Percentiles rank a stretch among this genome's conserved stretches.
These are phyloP conservation scores for Lasioglossum albipes DNA, from an alignment of 1,140 invertebrate species.

Conservation along the genomic window DNA sequence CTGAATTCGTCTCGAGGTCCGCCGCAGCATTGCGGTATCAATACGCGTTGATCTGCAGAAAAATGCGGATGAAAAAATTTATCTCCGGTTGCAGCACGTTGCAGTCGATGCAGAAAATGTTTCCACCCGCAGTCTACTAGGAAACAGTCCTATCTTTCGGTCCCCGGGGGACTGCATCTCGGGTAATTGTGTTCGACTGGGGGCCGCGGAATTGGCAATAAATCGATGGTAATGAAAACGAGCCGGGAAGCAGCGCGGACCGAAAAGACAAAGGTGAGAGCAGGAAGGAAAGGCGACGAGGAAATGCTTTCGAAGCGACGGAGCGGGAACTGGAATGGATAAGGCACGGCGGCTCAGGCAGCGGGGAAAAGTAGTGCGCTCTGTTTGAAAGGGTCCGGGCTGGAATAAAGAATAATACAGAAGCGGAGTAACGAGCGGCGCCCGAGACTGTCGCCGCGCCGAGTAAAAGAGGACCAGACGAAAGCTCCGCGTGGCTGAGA, in stretches of 20 bases:
- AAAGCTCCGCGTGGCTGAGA: conserved; percentile 38
- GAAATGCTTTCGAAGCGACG: background rate
- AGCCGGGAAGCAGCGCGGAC: background rate
- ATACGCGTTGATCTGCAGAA: too few relatives aligned
- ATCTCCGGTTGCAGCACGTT: too few relatives aligned
- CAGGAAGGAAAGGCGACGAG: background rate
- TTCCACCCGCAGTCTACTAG: too few relatives aligned
- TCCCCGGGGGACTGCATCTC: too few relatives aligned
- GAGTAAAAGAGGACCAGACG: background rate
- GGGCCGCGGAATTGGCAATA: background rate
- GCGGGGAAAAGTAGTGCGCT: background rate
- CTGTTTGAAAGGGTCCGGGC: conserved; percentile 17
- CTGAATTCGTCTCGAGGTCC: too few relatives aligned
- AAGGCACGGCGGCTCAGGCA: background rate
- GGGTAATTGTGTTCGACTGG: background rate
- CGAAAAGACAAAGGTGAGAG: background rate
- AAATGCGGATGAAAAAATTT: too few relatives aligned
- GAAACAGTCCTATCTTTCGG: too few relatives aligned
- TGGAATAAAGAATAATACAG: conserved; percentile 55
- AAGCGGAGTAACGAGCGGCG: conserved; percentile 21
- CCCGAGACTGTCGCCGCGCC: conserved; percentile 9
- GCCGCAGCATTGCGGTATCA: too few relatives aligned
- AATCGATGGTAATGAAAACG: background rate
- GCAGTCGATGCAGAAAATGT: too few relatives aligned
- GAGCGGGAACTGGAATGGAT: background rate